Conservation (phyloP, 2,888 invertebrate genomes). For the Diloba caeruleocephala region DNA sequence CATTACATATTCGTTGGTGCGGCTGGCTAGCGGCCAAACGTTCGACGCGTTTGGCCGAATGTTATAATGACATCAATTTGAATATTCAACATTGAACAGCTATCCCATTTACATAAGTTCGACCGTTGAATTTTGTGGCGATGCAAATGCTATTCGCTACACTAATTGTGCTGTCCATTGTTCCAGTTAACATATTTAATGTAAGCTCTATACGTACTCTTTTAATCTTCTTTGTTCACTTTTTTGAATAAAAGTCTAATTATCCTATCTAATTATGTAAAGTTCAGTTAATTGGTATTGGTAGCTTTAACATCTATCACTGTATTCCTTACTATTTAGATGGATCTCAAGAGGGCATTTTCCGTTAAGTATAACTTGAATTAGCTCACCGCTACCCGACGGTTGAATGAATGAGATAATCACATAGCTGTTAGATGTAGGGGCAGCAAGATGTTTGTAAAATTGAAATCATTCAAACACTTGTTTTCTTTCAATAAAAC, state of each 20-base stretch:
- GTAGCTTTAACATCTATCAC: too few relatives aligned
- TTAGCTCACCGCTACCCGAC: too few relatives aligned
- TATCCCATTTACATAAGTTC: constrained; percentile 88
- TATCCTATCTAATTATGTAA: background rate
- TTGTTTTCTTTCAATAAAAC: constrained; percentile 27
- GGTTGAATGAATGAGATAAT: too few relatives aligned
- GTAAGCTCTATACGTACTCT: constrained; percentile 42
- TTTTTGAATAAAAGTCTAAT: constrained; percentile 1
- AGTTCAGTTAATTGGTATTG: too few relatives aligned
- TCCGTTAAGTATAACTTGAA: too few relatives aligned
- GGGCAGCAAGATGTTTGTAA: background rate
- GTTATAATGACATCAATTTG: constrained; percentile 89
- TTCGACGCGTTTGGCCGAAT: constrained; percentile 81
- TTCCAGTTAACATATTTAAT: constrained; percentile 67
- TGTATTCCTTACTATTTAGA: background rate
- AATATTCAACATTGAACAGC: constrained; percentile 89
- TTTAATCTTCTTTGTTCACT: constrained; percentile 23
- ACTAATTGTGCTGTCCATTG: constrained; percentile 83
- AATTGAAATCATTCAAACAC: constrained; percentile 11
- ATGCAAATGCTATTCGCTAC: constrained; percentile 82
- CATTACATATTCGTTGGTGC: constrained; percentile 76
- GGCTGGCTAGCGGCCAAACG: constrained; percentile 86
- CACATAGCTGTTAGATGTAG: too few relatives aligned
- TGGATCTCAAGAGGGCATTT: too few relatives aligned
- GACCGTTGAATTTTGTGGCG: constrained; percentile 86